phyloP scores from a whole-genome alignment of 1,140 invertebrate species.

The Myzus persicae region DNA sequence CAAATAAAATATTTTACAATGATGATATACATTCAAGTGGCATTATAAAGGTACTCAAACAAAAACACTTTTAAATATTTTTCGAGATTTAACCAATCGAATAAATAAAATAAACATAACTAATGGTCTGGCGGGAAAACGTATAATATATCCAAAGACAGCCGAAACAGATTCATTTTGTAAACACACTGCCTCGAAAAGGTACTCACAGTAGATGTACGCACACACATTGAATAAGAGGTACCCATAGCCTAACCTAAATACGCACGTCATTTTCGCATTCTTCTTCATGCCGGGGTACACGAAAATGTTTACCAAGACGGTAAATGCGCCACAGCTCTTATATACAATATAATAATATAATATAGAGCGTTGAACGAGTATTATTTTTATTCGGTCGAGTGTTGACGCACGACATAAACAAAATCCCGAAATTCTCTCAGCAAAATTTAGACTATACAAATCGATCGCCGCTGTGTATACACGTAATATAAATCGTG shows the following conservation, averaged over 20 bases:
- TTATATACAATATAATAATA: background rate
- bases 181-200: constrained; percentile 10
- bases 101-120: constrained; percentile 11
- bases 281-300: background rate
- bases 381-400: background rate
- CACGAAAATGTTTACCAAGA: constrained; percentile 6
- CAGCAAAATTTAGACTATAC: background rate
- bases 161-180: background rate
- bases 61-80: constrained; percentile 35
- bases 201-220: background rate
- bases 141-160: background rate
- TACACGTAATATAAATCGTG: background rate
- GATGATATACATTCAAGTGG: constrained; percentile 4
- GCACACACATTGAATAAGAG: background rate
- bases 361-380: background rate
- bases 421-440: constrained; percentile 6
- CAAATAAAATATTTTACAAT: background rate
- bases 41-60: background rate
- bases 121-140: background rate
- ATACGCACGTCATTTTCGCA: background rate
- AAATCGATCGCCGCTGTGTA: background rate
- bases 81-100: constrained; percentile 3
- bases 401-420: background rate
- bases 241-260: too few relatives aligned
- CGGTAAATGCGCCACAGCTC: background rate